phyloP scores from a whole-genome alignment of 2,797 vertebrate species.

The Pangasius djambal region DNA sequence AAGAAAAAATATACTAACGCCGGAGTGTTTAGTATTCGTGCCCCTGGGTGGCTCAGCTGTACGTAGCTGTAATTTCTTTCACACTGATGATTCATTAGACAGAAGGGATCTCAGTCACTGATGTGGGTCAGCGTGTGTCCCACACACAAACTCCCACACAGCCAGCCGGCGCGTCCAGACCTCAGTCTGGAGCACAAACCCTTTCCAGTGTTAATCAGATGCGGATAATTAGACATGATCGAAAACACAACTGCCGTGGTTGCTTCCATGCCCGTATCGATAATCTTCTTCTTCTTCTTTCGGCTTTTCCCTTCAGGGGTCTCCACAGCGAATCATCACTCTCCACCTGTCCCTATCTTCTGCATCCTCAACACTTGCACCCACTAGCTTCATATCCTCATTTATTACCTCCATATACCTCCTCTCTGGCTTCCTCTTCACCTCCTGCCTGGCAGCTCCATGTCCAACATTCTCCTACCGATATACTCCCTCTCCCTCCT shows the following conservation, averaged over 20 bases:
- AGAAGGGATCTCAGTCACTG: slow-evolving; percentile 1
- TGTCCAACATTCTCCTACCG: too few species aligned
- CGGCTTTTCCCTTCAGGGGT: too few species aligned
- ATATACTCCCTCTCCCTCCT: too few species aligned
- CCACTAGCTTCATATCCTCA: too few species aligned
- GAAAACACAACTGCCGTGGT: neutral
- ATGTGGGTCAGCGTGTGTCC: neutral
- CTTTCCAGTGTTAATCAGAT: neutral
- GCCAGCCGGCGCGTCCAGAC: neutral
- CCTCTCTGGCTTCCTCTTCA: too few species aligned
- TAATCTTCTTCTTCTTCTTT: too few species aligned
- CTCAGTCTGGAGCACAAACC: neutral
- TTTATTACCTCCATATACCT: too few species aligned
- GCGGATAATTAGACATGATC: neutral
- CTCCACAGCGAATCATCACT: too few species aligned
- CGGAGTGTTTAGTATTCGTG: neutral
- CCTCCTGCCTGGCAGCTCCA: too few species aligned
- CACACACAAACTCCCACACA: slow-evolving; percentile 2
- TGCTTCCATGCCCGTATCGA: neutral
- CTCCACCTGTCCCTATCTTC: too few species aligned
- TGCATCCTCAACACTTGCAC: too few species aligned
- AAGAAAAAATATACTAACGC: neutral
- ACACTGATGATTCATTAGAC: neutral
- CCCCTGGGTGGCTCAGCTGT: neutral
- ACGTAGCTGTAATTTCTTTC: neutral